Evolutionary conservation across 2,113 vertebrate genomes (phyloP).

Genomic region (Corythoichthys haematopterus): DNA sequence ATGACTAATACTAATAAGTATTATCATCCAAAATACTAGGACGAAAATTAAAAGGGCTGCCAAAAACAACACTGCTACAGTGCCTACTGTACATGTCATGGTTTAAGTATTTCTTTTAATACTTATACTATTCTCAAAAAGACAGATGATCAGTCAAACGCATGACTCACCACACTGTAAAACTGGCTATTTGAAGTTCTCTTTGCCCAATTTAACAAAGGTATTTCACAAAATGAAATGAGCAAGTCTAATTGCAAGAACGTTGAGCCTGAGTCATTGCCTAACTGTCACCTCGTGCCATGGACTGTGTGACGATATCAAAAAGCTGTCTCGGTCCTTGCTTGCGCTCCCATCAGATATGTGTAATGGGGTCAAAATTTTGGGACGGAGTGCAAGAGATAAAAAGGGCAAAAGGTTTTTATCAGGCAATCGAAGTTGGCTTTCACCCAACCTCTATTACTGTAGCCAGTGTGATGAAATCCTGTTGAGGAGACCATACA

Average conservation of each 20-base stretch:
- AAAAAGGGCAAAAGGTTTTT: conserved; percentile 29
- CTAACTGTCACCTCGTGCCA: conserved; percentile 41
- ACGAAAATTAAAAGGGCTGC: too few relatives aligned
- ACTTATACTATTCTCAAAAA: too few relatives aligned
- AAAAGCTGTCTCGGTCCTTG: conserved; percentile 37
- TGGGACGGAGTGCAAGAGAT: conserved; percentile 21
- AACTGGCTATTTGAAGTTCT: neutral
- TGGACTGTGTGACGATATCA: conserved; percentile 33
- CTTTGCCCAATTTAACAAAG: neutral
- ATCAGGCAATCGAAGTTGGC: neutral
- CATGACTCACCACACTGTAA: neutral
- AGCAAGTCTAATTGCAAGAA: neutral
- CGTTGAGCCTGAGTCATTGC: conserved; percentile 34
- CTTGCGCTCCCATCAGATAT: conserved; percentile 30
- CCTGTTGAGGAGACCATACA: neutral
- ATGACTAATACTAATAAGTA: too few relatives aligned
- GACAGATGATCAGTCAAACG: neutral
- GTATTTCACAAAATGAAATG: too few relatives aligned
- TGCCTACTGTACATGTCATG: too few relatives aligned
- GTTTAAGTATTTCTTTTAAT: too few relatives aligned
- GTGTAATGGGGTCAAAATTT: conserved; percentile 27
- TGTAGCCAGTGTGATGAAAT: conserved; percentile 24
- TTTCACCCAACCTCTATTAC: neutral
- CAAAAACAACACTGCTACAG: too few relatives aligned
- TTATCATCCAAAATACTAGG: too few relatives aligned